These are phyloP conservation scores for Ceratoteleas bidentatus DNA, from an alignment of 1,140 invertebrate species.

Conservation along the genomic window DNA sequence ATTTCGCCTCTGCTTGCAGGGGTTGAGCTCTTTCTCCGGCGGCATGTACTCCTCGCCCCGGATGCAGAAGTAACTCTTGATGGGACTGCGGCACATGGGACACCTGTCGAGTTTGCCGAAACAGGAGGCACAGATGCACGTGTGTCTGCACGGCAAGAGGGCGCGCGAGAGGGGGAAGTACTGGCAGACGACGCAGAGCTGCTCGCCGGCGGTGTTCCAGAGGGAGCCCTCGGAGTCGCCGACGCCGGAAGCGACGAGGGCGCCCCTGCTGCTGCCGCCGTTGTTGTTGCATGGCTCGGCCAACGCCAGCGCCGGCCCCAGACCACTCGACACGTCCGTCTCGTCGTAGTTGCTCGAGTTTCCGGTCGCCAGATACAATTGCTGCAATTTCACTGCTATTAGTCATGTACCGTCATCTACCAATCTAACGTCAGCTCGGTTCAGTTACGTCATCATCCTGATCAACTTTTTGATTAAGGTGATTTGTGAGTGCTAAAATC, in stretches of 20 bases:
- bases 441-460: too few relatives aligned
- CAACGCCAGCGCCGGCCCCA: constrained; percentile 77
- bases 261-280: constrained; percentile 68
- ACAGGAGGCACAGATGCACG: constrained; percentile 90
- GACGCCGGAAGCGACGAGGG: constrained; percentile 75
- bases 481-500: too few relatives aligned
- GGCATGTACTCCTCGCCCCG: constrained; percentile 88
- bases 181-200: constrained; percentile 91
- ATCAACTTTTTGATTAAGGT: too few relatives aligned
- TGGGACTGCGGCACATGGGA: constrained; percentile 90
- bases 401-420: too few relatives aligned
- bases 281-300: constrained; percentile 79
- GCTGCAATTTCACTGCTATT: constrained; percentile 80
- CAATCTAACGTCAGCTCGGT: too few relatives aligned
- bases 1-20: constrained; percentile 75
- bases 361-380: constrained; percentile 87
- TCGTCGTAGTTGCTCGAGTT: constrained; percentile 84
- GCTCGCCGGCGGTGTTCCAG: constrained; percentile 83
- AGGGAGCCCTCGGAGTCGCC: constrained; percentile 78
- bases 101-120: constrained; percentile 88
- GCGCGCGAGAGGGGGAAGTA: constrained; percentile 88
- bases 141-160: constrained; percentile 90
- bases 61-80: constrained; percentile 91
- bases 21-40: constrained; percentile 81
- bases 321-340: constrained; percentile 74